Base-by-base conservation (phyloP, 2,888 invertebrate species). In the Cyaniris semiargus region DNA sequence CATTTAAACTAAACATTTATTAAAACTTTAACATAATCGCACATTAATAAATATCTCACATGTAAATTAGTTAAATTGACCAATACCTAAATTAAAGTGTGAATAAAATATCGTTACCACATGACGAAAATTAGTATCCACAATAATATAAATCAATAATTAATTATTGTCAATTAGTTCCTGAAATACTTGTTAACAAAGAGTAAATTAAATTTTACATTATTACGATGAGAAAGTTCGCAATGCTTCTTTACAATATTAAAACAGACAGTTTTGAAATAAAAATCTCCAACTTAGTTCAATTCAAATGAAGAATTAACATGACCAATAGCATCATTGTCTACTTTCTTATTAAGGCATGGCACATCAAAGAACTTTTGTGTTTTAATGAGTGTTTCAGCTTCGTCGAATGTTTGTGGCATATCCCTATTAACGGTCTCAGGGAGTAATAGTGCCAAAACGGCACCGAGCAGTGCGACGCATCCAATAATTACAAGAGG, bases 351-450 rank as follows among this genome's bases (percentile, higher is more conserved):
- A 78, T 80, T 82, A 71, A 86, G 80, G 82, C 81, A 87, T n/a
- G 89, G 89, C 23, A 91, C 79, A 44, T 88, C 88, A 80, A 88
- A 88, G 44, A 89, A 83, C 18, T 82, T 85, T 72, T 86, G 86
- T 34, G 82, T 85, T 60, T 75, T 85, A 0, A 87, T 83, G 58
- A 93, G 78, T 5, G 81, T 79, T 79, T 92, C 92, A 1, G 91
- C 87, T 58, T 89, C 90, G 10, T 90, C 88, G 81, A 92, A 92
- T 0, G 90, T 88, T 78, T 92, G 89, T 0, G 92, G 92, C 86
- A 92, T 86, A 77, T 89, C 88, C 79, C 84, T 88, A 1, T 82
- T 83, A 0, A 89, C 88, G 1, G 92, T 92, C 80, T 93, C 93
- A 0, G 93, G 91, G 56, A 92, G 80, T 15, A 83, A 80, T 3